Conservation (phyloP, 2,113 vertebrate genomes). For the Montifringilla adamsi region DNA sequence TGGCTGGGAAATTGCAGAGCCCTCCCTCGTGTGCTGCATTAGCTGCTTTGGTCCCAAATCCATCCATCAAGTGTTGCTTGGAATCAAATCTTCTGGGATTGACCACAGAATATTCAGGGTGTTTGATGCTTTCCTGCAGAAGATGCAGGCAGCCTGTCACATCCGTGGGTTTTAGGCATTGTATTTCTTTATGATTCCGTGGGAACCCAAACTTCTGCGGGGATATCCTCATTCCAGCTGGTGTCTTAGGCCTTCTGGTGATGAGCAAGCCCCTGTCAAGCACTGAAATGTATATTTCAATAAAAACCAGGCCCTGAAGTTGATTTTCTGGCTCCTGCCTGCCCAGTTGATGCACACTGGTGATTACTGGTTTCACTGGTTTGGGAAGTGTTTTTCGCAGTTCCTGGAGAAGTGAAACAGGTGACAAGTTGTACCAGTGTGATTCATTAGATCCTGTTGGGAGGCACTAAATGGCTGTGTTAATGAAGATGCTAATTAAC, state of each 20-base stretch:
- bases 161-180: rapidly evolving
- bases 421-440: not conserved
- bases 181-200: not conserved
- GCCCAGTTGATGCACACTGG: rapidly evolving
- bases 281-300: not conserved
- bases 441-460: not conserved
- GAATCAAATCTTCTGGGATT: not conserved
- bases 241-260: not conserved
- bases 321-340: not conserved
- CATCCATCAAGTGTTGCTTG: not conserved
- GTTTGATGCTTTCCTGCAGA: rapidly evolving
- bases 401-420: conserved; percentile 6
- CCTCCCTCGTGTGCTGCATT: rapidly evolving
- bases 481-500: not conserved
- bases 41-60: not conserved
- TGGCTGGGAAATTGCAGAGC: not conserved
- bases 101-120: not conserved
- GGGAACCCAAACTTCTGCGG: not conserved
- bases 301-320: not conserved
- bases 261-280: not conserved
- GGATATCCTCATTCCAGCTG: not conserved
- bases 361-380: not conserved
- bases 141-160: not conserved
- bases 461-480: not conserved
- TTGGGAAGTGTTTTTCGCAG: not conserved